Conservation (phyloP, 2,797 vertebrate genomes). For the Tachyglossus aculeatus region DNA sequence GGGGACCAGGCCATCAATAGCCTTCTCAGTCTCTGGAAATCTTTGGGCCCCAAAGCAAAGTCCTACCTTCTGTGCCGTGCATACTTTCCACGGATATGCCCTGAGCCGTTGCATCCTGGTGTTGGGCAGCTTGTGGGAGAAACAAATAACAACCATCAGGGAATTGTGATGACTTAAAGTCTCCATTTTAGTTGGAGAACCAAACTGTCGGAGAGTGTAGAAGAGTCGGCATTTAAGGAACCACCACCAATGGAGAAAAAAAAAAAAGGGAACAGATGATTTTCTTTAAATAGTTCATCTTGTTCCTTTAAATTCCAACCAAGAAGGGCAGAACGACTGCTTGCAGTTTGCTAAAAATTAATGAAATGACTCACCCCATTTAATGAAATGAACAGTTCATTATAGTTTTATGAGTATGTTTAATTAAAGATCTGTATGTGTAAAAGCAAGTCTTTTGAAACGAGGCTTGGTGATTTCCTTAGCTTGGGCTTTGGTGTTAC, state of each 20-base stretch:
- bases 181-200: constrained; percentile 15
- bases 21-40: neutral
- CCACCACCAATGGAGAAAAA: neutral
- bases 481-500: neutral
- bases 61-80: constrained; percentile 95
- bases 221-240: neutral
- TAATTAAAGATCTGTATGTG: constrained; percentile 70
- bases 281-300: constrained; percentile 51
- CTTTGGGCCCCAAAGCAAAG: neutral
- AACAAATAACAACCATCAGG: constrained; percentile 46
- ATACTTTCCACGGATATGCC: constrained; percentile 96
- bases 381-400: constrained; percentile 67
- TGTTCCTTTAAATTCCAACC: constrained; percentile 52
- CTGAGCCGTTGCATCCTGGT: constrained; percentile 93
- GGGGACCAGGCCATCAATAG: neutral
- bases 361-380: constrained; percentile 68
- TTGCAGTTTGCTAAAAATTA: constrained; percentile 65
- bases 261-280: neutral
- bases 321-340: constrained; percentile 42
- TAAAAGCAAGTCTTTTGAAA: constrained; percentile 53
- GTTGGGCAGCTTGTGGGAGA: constrained; percentile 90
- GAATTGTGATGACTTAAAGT: neutral
- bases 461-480: constrained; percentile 42
- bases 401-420: constrained; percentile 67
- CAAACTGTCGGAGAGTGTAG: neutral